Percentiles rank a stretch among this genome's conserved stretches.
phyloP scores from a whole-genome alignment of 2,888 invertebrate genomes.

The Hirtodrosophila cameraria region DNA sequence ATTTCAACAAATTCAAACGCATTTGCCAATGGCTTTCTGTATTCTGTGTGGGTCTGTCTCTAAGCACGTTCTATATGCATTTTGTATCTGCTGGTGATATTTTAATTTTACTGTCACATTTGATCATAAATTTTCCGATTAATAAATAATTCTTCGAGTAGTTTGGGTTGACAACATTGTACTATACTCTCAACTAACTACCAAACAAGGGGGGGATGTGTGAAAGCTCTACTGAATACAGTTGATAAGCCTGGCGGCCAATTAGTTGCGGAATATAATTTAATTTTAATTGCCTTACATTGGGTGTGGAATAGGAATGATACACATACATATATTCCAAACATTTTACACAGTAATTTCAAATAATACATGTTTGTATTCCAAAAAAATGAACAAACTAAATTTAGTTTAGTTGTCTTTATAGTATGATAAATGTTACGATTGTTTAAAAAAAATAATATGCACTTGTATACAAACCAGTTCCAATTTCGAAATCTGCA shows the following conservation, averaged over 20 bases:
- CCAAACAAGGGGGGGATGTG: background rate
- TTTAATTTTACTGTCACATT: slow-evolving; percentile 82
- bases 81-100: slow-evolving; percentile 76
- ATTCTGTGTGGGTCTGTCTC: slow-evolving; percentile 26
- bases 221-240: background rate
- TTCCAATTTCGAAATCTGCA: no score
- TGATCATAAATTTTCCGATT: slow-evolving; percentile 81
- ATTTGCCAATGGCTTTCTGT: slow-evolving; percentile 29
- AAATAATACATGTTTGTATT: no score
- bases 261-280: slow-evolving; percentile 38
- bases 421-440: no score
- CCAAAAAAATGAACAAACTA: no score
- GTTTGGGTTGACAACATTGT: slow-evolving; percentile 28
- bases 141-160: slow-evolving; percentile 58
- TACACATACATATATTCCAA: no score
- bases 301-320: background rate
- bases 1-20: slow-evolving; percentile 71
- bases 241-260: slow-evolving; percentile 13
- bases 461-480: no score
- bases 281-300: slow-evolving; percentile 30
- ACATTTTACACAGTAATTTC: background rate
- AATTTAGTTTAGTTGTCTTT: no score
- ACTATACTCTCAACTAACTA: background rate
- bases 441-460: no score
- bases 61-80: slow-evolving; percentile 45